phyloP scores from a whole-genome alignment of 2,888 invertebrate genomes.

The Parthenolecanium corni region DNA sequence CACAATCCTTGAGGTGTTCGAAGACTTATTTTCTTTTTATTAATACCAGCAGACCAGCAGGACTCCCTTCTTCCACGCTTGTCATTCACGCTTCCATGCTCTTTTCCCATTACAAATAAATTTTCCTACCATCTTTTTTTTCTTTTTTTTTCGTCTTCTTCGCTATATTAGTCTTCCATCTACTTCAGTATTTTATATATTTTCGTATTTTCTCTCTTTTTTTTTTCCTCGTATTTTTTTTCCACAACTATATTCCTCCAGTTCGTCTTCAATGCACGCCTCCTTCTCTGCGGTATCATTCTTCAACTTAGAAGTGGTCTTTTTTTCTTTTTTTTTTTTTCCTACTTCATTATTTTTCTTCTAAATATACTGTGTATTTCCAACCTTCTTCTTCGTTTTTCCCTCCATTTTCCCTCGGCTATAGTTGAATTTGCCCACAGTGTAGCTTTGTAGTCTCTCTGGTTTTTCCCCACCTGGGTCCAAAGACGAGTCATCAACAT shows the following conservation, averaged over 20 bases:
- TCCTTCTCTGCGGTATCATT: no score
- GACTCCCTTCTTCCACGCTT: slow-evolving; percentile 31
- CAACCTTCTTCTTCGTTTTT: slow-evolving; percentile 18
- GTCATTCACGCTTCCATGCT: slow-evolving; percentile 30
- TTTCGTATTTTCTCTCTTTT: slow-evolving; percentile 20
- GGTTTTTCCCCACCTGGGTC: slow-evolving; percentile 1
- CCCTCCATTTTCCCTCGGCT: background rate
- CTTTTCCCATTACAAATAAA: slow-evolving; percentile 26
- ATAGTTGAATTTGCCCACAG: no score
- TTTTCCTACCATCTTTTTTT: slow-evolving; percentile 22
- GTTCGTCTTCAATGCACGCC: background rate
- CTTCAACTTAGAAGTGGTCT: no score
- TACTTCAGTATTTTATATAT: background rate
- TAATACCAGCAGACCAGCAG: slow-evolving; percentile 4
- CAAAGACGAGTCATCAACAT: slow-evolving; percentile 4
- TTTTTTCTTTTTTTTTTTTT: no score
- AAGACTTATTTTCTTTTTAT: background rate
- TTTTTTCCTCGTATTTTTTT: slow-evolving; percentile 10
- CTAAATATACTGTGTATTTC: slow-evolving; percentile 1
- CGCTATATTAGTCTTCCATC: no score
- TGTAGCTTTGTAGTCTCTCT: background rate
- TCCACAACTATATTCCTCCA: no score
- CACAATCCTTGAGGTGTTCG: slow-evolving; percentile 9
- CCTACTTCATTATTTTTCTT: no score
- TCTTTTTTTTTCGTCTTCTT: no score